Evolutionary conservation across 2,113 vertebrate species (phyloP), one percentile per base, ranked within the genome.

Genomic region (Gasterosteus nipponicus): DNA sequence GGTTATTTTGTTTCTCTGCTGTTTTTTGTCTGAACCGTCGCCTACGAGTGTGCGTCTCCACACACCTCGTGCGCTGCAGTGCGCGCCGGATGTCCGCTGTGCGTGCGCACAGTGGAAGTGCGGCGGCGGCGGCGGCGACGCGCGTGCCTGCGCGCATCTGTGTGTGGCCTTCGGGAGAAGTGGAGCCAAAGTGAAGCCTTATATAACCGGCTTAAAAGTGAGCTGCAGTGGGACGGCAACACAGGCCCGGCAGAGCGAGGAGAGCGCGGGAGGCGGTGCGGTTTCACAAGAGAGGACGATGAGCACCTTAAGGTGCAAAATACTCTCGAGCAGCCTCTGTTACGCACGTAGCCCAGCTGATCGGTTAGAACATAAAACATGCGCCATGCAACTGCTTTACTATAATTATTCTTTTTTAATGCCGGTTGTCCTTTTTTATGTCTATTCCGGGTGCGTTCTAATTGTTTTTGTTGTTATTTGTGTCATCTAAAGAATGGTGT

Each of bases 131-230:
- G 35, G 46, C 42, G 19, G 18, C 0, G 4, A 19, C 11, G 26
- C 2, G 12, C 4, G 33, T 16, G 61, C 35, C 5, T 38, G 5
- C 6, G 35, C 29, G 71, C n/a, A n/a, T 51, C 42, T 31, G 42
- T 15, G 57, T 47, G 26, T 47, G 31, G 66, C 73, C 56, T 33
- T 74, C 2, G n/a, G 80, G 54, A 80, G 78, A 81, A 86, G 35
- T 19, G 46, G 60, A 81, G 71, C 61, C 49, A 7, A 71, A 75
- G 47, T 58, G 78, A 84, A 68, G 60, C 42, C 39, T 87, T 87
- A 79, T 64, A 65, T 87, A 90, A 88, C 61, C 12, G 19, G 61
- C 62, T 84, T 82, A 78, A 86, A 80, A 86, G 83, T 14, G 67
- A 77, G 75, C 78, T 35, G 67, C 65, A 42, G 74, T 75, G 57